phyloP scores from a whole-genome alignment of 1,140 invertebrate genomes.

The Heliconius hewitsoni region DNA sequence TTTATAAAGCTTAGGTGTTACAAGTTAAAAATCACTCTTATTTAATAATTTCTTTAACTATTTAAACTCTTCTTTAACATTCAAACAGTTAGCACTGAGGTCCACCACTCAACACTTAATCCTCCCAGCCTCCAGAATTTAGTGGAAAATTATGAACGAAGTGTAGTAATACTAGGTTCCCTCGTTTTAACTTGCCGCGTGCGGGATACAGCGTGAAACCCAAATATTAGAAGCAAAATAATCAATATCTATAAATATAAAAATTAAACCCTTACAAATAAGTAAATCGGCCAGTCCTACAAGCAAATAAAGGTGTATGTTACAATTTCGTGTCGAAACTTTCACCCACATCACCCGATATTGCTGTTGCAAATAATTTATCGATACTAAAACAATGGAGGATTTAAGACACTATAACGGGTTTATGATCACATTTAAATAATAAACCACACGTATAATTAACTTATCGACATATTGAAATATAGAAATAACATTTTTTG shows the following conservation, averaged over 20 bases:
- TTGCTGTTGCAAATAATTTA: conserved; percentile 21
- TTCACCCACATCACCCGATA: conserved; percentile 15
- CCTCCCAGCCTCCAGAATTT: too few relatives aligned
- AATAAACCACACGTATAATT: conserved; percentile 14
- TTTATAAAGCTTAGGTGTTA: too few relatives aligned
- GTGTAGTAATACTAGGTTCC: too few relatives aligned
- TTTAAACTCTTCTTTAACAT: too few relatives aligned
- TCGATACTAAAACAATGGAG: conserved; percentile 24
- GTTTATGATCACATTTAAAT: conserved; percentile 14
- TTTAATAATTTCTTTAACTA: too few relatives aligned
- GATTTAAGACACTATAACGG: background rate
- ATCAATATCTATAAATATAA: background rate
- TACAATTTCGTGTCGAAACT: conserved; percentile 18
- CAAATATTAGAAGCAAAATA: background rate
- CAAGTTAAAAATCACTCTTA: too few relatives aligned
- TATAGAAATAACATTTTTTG: background rate
- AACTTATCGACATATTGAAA: conserved; percentile 14
- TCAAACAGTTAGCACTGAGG: too few relatives aligned
- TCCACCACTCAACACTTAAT: too few relatives aligned
- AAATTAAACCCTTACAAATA: background rate
- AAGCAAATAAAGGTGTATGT: conserved; percentile 1
- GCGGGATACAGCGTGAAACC: too few relatives aligned
- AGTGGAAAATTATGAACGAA: too few relatives aligned
- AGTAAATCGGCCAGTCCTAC: background rate
- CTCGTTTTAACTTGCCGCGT: too few relatives aligned